Base-by-base conservation (phyloP, 2,888 invertebrate species). In the Thecocarcelia acutangulata region DNA sequence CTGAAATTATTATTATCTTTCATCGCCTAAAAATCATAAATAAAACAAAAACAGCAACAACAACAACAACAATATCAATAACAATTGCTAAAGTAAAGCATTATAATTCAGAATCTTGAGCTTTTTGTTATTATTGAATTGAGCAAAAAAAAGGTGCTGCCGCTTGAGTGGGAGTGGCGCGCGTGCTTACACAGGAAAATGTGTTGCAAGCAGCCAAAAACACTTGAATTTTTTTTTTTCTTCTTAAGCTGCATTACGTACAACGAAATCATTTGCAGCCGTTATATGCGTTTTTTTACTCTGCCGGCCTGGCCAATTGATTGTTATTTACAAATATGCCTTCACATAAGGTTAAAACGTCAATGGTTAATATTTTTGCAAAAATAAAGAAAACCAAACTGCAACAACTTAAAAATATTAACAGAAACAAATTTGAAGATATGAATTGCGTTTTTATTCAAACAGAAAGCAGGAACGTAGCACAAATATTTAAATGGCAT, bases 111-210 rank as follows among this genome's bases (percentile, higher is more conserved):
- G 68, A 75, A 74, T 80, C 54, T 61, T 59, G 28, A 17, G 37
- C 24, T 33, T 70, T 15, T 56, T 40, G 21, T 19, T 61, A 12
- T 33, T 54, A 28, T 64, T 56, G n/a, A 58, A 52, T 13, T 15
- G 54, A 52, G 46, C 42, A 50, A 46, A 69, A 80, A 78, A 78
- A 66, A 82, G 82, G 82, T 78, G 82, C 82, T 82, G 82, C 82
- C 74, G 66, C 68, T 78, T 75, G 80, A 74, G 84, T 84, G 80
- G 84, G 84, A 84, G 84, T 84, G 84, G 83, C 79, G 83, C 83
- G 79, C 81, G 76, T 75, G 84, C 82, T 74, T 66, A 46, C 21
- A 46, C 33, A 61, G 66, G 19, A 68, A 79, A 79, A 79, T 79
- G 61, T 76, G 78, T 73, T 73, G 72, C 78, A 79, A 79, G 58